phyloP scores from a whole-genome alignment of 2,888 invertebrate genomes.

The Adelphocoris suturalis region DNA sequence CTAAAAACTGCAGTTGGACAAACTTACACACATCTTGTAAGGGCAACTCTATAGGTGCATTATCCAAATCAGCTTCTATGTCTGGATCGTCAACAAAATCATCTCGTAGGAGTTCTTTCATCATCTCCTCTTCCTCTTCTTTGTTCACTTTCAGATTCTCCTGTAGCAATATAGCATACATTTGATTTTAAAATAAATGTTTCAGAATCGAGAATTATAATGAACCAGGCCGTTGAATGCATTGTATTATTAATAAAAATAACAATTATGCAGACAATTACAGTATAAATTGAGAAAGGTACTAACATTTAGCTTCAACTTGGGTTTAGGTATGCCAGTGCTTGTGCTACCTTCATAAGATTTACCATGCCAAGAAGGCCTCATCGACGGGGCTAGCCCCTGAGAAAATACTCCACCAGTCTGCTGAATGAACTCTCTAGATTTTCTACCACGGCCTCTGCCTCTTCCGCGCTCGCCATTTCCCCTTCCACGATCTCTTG shows the following conservation, averaged over 20 bases:
- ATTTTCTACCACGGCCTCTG: slow-evolving; percentile 59
- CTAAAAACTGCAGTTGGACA: too few species aligned
- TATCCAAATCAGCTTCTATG: slow-evolving; percentile 74
- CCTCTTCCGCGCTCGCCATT: slow-evolving; percentile 37
- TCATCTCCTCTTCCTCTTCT: slow-evolving; percentile 75
- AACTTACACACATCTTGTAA: slow-evolving; percentile 69
- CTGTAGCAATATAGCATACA: slow-evolving; percentile 56
- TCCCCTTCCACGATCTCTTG: slow-evolving; percentile 23
- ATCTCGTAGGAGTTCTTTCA: slow-evolving; percentile 75
- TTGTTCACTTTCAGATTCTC: slow-evolving; percentile 73
- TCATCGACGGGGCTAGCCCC: slow-evolving; percentile 73
- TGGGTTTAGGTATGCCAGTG: slow-evolving; percentile 28
- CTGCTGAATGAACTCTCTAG: slow-evolving; percentile 70
- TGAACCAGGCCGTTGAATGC: too few species aligned
- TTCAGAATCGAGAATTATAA: too few species aligned
- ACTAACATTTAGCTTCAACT: slow-evolving; percentile 60
- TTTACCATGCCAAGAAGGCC: slow-evolving; percentile 59
- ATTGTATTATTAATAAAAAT: too few species aligned
- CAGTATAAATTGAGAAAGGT: too few species aligned
- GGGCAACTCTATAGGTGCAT: slow-evolving; percentile 75
- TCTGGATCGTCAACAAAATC: slow-evolving; percentile 75
- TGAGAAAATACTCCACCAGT: slow-evolving; percentile 74
- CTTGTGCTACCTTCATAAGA: slow-evolving; percentile 45
- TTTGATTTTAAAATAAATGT: background rate
- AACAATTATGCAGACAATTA: too few species aligned